Evolutionary conservation across 1,140 invertebrate species (phyloP).

Genomic region (Bombus ignitus): DNA sequence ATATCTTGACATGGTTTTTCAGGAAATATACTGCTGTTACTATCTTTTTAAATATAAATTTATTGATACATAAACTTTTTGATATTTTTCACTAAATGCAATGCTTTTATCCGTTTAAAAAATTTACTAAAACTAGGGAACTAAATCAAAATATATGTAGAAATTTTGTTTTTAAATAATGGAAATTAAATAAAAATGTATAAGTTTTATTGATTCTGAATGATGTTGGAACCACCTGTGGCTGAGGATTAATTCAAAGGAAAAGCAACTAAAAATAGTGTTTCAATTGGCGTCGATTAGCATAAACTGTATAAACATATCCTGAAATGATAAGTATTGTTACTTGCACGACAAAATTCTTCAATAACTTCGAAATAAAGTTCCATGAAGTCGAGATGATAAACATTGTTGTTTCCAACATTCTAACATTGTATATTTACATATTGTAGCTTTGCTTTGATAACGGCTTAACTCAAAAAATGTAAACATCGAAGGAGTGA

Average conservation of each 20-base stretch:
- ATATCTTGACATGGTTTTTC: neutral
- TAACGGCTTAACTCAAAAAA: too few species aligned
- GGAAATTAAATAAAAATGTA: neutral
- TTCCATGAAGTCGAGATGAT: neutral
- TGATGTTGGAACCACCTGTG: conserved; percentile 31
- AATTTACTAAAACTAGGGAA: neutral
- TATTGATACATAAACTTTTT: neutral
- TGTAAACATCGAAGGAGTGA: too few species aligned
- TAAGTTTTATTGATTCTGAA: neutral
- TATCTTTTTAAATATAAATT: neutral
- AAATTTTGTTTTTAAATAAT: neutral
- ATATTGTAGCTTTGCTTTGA: too few species aligned
- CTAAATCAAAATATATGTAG: neutral
- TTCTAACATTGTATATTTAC: neutral
- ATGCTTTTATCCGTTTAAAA: neutral
- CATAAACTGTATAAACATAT: neutral
- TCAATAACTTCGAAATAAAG: neutral
- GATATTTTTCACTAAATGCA: neutral
- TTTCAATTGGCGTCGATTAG: conserved; percentile 10
- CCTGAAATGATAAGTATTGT: neutral
- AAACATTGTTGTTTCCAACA: neutral
- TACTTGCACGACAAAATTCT: neutral
- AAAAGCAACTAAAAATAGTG: conserved; percentile 19
- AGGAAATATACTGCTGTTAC: neutral
- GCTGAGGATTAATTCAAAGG: neutral